Percentiles rank a stretch among this genome's conserved stretches.
Evolutionary conservation across 2,888 invertebrate genomes (phyloP).

Genomic region (Ectemnius cavifrons): DNA sequence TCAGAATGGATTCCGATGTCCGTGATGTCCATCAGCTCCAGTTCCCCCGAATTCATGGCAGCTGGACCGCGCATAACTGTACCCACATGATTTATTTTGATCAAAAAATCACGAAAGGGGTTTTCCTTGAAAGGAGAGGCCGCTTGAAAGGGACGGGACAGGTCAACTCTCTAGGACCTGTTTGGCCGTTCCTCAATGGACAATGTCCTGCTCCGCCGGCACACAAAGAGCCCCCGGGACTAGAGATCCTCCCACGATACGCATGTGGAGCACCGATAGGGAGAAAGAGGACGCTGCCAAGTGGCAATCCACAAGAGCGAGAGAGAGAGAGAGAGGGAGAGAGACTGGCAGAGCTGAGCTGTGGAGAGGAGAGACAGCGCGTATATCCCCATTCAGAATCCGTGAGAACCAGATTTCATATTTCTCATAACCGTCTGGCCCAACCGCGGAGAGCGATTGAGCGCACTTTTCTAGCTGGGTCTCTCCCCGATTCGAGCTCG

Average conservation of each 20-base stretch:
- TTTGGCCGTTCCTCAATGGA: slow-evolving; percentile 74
- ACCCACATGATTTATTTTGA: slow-evolving; percentile 76
- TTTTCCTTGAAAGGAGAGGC: slow-evolving; percentile 70
- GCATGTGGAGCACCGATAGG: slow-evolving; percentile 75
- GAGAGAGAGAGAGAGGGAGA: slow-evolving; percentile 25
- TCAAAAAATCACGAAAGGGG: slow-evolving; percentile 75
- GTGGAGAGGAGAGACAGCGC: slow-evolving; percentile 8
- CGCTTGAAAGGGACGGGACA: slow-evolving; percentile 69
- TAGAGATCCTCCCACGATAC: slow-evolving; percentile 80
- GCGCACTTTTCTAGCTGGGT: slow-evolving; percentile 46
- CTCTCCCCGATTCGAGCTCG: slow-evolving; percentile 26
- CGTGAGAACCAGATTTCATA: slow-evolving; percentile 78
- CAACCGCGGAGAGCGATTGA: slow-evolving; percentile 48
- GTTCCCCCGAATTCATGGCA: slow-evolving; percentile 24
- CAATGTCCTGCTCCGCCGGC: slow-evolving; percentile 74
- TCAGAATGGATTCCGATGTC: slow-evolving; percentile 23
- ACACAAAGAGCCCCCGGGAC: slow-evolving; percentile 75
- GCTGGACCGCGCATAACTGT: slow-evolving; percentile 69
- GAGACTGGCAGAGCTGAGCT: slow-evolving; percentile 13
- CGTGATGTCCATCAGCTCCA: slow-evolving; percentile 33
- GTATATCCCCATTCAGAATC: slow-evolving; percentile 72
- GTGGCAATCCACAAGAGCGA: slow-evolving; percentile 43
- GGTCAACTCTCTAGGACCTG: slow-evolving; percentile 75
- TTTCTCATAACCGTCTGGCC: slow-evolving; percentile 75
- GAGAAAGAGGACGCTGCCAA: slow-evolving; percentile 44